Evolutionary conservation across 2,113 vertebrate species (phyloP), one percentile per base, ranked within the genome.

Genomic region (Fukomys damarensis): DNA sequence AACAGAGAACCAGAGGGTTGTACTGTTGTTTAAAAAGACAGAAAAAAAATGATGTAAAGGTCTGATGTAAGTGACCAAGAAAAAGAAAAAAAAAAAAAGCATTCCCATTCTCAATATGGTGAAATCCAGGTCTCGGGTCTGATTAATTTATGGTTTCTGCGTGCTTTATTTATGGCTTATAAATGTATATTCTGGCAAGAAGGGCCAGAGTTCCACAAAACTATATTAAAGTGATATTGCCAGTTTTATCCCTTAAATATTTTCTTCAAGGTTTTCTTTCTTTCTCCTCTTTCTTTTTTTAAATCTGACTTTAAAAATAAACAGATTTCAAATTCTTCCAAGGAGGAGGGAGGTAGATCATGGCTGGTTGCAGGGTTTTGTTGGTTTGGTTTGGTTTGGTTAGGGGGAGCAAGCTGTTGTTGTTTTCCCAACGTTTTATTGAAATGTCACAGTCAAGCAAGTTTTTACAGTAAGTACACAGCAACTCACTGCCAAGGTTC

Each of bases 91-190:
- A 95, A 97, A 97, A 90, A 97, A 98, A 97, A 97, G 72, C 94
- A 95, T 98, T 97, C 96, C 96, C 97, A 97, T 98, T 98, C 97
- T 98, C 96, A 98, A 98, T 98, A 99, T 85, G 98, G 98, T 98
- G 98, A 99, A 98, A 98, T 98, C 84, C 96, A 97, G 95, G 94
- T 99, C 98, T 99, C 98, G 98, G 99, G 98, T 98, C 98, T 97
- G 97, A 98, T 98, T 99, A 99, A 99, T 98, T 99, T 99, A 99
- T 99, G 99, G 99, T 99, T 99, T 99, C 99, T 99, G 99, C 99
- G 99, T 98, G 99, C 98, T 99, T 99, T 99, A 99, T 99, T 99
- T 99, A 99, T 99, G 99, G 98, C 99, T 99, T 99, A 99, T 99
- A 99, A 99, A 99, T 99, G 99, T 99, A 99, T 99, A 98, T 99